These are phyloP conservation scores for Trichosurus vulpecula DNA, from an alignment of 2,797 vertebrate species.

Conservation along the genomic window DNA sequence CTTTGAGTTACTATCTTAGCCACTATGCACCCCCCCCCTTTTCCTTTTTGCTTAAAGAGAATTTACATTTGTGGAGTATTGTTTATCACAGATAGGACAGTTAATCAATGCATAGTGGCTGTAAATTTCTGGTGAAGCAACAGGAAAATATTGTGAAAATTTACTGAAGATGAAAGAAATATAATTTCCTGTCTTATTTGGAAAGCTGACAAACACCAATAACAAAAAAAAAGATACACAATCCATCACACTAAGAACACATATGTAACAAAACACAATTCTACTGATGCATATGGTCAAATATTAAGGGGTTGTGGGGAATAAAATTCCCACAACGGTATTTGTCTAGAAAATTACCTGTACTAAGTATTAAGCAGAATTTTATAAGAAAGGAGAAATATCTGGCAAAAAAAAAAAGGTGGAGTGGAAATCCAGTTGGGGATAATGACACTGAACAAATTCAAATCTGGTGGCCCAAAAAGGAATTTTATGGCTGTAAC, in stretches of 20 bases:
- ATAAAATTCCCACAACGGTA: background rate
- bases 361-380: background rate
- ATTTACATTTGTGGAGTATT: constrained; percentile 13
- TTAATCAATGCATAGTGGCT: background rate
- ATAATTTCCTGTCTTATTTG: constrained; percentile 1
- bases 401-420: constrained; percentile 20
- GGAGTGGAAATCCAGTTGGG: background rate
- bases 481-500: background rate
- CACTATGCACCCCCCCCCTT: background rate
- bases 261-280: background rate
- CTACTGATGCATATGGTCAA: background rate
- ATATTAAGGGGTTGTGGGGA: constrained; percentile 10
- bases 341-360: constrained; percentile 20
- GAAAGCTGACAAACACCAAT: constrained; percentile 19
- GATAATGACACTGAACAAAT: background rate
- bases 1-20: constrained; percentile 7
- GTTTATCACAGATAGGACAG: background rate
- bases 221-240: background rate
- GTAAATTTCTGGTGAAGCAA: background rate
- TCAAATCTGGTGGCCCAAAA: constrained; percentile 20
- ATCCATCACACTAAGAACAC: background rate
- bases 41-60: constrained; percentile 19
- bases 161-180: constrained; percentile 2
- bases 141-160: background rate
- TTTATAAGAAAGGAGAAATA: background rate